Evolutionary conservation across 1,140 invertebrate species (phyloP).

Genomic region (Laupala kohalensis): DNA sequence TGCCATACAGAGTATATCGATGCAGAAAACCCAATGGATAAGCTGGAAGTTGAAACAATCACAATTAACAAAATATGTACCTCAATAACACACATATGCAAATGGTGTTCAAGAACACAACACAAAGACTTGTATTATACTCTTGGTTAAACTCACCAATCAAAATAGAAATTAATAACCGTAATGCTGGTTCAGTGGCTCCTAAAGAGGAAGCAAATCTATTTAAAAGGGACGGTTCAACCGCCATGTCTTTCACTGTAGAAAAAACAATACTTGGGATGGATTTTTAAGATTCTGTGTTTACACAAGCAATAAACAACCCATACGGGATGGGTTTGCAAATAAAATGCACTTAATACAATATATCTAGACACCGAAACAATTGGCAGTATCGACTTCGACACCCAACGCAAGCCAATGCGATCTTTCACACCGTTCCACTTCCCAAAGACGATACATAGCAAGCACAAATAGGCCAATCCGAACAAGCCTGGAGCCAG

Average conservation of each 20-base stretch:
- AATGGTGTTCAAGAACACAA: background rate
- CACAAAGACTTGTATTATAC: background rate
- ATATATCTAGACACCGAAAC: background rate
- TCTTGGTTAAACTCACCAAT: slow-evolving; percentile 6
- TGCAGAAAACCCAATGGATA: slow-evolving; percentile 13
- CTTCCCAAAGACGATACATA: too few species aligned
- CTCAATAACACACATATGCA: background rate
- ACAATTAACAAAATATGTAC: background rate
- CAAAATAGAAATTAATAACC: slow-evolving; percentile 12
- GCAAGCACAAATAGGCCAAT: too few species aligned
- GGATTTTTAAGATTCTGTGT: too few species aligned
- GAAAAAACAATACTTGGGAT: background rate
- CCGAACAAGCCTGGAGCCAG: too few species aligned
- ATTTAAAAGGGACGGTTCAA: background rate
- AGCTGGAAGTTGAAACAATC: slow-evolving; percentile 4
- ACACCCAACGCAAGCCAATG: too few species aligned
- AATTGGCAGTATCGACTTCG: background rate
- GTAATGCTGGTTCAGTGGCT: slow-evolving; percentile 12
- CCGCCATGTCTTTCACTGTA: background rate
- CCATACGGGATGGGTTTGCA: too few species aligned
- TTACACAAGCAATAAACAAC: too few species aligned
- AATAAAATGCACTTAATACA: too few species aligned
- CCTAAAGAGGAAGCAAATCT: slow-evolving; percentile 8
- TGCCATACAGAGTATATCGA: slow-evolving; percentile 13
- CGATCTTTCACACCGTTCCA: too few species aligned